Percentiles rank a stretch among this genome's conserved stretches.
Evolutionary conservation across 2,113 vertebrate species (phyloP).

Genomic region (Stigmatopora argus): DNA sequence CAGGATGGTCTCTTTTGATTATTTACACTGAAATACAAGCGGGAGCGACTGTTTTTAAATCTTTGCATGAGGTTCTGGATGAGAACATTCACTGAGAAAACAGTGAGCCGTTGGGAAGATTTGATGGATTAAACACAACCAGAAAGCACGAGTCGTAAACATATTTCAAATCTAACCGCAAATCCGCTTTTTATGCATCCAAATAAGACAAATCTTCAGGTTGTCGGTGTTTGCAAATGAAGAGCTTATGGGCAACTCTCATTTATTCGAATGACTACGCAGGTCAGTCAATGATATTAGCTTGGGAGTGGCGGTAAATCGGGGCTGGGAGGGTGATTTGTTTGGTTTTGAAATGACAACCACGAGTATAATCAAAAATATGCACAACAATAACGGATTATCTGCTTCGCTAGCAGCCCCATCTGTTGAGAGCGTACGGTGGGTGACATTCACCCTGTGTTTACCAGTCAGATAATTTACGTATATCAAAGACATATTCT

Average conservation of each 20-base stretch:
- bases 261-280: conserved; percentile 42
- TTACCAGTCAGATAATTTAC: background rate
- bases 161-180: conserved; percentile 35
- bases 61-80: background rate
- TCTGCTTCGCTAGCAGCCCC: conserved; percentile 28
- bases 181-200: conserved; percentile 29
- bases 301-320: conserved; percentile 28
- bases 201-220: conserved; percentile 42
- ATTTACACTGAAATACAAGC: conserved; percentile 11
- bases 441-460: conserved; percentile 22
- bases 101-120: background rate
- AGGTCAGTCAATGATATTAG: conserved; percentile 42
- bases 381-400: conserved; percentile 61
- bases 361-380: conserved; percentile 48
- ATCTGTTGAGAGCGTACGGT: conserved; percentile 43
- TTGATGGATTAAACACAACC: conserved; percentile 4
- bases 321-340: conserved; percentile 39
- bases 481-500: background rate
- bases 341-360: conserved; percentile 50
- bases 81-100: background rate
- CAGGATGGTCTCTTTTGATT: conserved; percentile 18
- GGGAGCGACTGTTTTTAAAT: background rate
- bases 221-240: conserved; percentile 35
- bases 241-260: conserved; percentile 46
- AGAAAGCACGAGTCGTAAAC: conserved; percentile 30